These are phyloP conservation scores for Microtus montanus DNA, from an alignment of 2,113 vertebrate species.

Conservation along the genomic window DNA sequence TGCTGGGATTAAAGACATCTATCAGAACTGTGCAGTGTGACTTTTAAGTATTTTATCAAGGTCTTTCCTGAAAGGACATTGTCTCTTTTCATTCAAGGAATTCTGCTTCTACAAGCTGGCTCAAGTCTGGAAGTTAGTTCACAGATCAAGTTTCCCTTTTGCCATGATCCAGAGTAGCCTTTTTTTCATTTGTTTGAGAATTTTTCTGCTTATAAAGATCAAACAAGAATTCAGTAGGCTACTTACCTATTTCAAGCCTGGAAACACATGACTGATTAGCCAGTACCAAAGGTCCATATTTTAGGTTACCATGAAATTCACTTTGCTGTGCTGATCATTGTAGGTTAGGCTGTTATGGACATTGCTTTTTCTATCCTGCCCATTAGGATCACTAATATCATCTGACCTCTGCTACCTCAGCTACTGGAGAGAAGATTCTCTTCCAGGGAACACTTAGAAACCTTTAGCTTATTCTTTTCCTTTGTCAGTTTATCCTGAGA, in stretches of 20 bases:
- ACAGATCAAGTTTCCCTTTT: background rate
- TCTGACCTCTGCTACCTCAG: background rate
- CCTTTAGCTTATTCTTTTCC: too few relatives aligned
- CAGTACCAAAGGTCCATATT: background rate
- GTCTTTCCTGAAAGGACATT: background rate
- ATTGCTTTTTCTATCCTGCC: background rate
- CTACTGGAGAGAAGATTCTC: too few relatives aligned
- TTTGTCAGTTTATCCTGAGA: too few relatives aligned
- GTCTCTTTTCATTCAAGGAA: background rate
- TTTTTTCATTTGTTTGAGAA: background rate
- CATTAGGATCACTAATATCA: background rate
- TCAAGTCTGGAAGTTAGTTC: background rate
- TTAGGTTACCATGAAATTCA: background rate
- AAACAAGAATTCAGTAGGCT: background rate
- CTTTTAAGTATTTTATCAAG: background rate
- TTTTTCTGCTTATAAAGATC: background rate
- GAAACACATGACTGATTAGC: background rate
- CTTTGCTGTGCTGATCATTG: background rate
- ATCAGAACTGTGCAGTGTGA: background rate
- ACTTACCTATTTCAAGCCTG: background rate
- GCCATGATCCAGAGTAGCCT: background rate
- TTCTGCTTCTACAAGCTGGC: background rate
- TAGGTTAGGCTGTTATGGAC: background rate
- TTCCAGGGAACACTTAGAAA: too few relatives aligned
- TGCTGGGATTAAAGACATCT: too few relatives aligned